These are phyloP conservation scores for Rhyacophila evoluta DNA, from an alignment of 2,888 invertebrate genomes.

Conservation along the genomic window DNA sequence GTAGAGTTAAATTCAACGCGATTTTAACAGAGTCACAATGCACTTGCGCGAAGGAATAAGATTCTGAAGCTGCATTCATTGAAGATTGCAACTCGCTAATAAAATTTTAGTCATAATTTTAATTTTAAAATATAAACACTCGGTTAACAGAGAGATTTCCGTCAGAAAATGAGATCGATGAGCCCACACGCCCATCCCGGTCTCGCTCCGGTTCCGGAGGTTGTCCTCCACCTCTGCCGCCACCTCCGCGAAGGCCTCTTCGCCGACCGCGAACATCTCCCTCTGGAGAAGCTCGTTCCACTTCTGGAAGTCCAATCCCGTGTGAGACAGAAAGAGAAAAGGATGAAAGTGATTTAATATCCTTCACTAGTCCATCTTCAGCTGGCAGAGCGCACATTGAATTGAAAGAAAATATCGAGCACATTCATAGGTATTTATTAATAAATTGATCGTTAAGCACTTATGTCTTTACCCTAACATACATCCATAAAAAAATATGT, in stretches of 20 bases:
- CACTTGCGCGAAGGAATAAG: no score
- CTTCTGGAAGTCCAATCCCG: conserved; percentile 64
- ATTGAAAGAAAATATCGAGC: conserved; percentile 73
- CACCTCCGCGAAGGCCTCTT: conserved; percentile 50
- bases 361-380: conserved; percentile 76
- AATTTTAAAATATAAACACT: neutral
- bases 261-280: conserved; percentile 37
- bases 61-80: no score
- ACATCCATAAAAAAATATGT: no score
- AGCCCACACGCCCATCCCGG: conserved; percentile 44
- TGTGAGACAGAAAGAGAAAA: conserved; percentile 58
- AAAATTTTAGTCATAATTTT: no score
- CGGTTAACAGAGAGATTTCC: conserved; percentile 37
- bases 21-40: no score
- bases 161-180: conserved; percentile 50
- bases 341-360: conserved; percentile 75
- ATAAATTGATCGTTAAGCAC: no score
- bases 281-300: conserved; percentile 59
- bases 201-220: conserved; percentile 61
- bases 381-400: conserved; percentile 67
- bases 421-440: conserved; percentile 68
- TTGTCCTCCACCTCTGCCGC: conserved; percentile 62
- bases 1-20: no score
- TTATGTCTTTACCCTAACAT: no score
- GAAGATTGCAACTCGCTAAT: no score